These are phyloP conservation scores for Aphidius colemani DNA, from an alignment of 2,888 invertebrate genomes.

Conservation along the genomic window DNA sequence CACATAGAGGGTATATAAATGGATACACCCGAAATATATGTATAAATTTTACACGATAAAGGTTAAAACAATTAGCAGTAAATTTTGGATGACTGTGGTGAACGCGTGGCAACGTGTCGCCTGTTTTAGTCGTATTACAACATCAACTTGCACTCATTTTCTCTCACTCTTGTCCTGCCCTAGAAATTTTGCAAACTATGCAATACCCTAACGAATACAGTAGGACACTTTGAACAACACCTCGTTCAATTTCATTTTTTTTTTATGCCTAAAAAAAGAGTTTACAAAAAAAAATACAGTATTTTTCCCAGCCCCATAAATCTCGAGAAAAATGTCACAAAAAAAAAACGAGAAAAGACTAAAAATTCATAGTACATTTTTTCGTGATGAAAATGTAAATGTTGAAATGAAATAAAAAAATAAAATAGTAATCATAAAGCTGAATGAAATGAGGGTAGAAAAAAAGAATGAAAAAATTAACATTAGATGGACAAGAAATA, in stretches of 20 bases:
- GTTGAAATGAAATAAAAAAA: conserved; percentile 3
- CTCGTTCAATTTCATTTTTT: not conserved
- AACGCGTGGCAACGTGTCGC: conserved; percentile 28
- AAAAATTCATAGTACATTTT: not conserved
- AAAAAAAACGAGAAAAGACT: not conserved
- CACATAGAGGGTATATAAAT: too few species aligned
- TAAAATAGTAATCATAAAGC: not conserved
- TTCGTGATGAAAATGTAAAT: not conserved
- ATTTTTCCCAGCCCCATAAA: too few species aligned
- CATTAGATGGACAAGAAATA: not conserved
- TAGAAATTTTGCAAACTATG: conserved; percentile 23
- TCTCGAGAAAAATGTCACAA: not conserved
- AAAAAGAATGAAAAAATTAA: not conserved
- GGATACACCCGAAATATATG: too few species aligned
- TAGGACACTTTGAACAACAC: not conserved
- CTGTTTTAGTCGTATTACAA: conserved; percentile 22
- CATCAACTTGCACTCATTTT: not conserved
- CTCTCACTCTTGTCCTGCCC: not conserved
- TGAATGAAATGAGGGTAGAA: not conserved
- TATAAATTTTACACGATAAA: conserved; percentile 2
- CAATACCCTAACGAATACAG: conserved; percentile 9
- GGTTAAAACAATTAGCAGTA: conserved; percentile 29
- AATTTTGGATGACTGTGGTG: conserved; percentile 23
- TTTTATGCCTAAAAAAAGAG: not conserved
- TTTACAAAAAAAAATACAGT: not conserved